These are phyloP conservation scores for Stylophora pistillata DNA, from an alignment of 64 coral and sea anemone species.

Conservation along the genomic window DNA sequence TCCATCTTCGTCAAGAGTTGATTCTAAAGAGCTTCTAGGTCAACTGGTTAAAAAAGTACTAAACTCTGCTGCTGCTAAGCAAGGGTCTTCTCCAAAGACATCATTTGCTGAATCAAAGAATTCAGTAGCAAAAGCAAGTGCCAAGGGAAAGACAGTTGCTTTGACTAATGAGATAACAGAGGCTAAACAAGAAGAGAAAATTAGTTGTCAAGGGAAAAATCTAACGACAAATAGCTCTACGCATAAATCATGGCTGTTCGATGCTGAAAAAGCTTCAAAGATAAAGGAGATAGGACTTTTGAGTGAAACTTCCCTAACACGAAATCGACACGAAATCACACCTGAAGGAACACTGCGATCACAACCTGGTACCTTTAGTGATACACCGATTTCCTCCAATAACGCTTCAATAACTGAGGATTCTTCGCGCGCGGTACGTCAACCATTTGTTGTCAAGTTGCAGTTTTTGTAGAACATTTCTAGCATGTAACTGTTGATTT, in stretches of 20 bases:
- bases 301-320: no score
- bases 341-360: not conserved
- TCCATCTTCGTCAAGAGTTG: constrained; percentile 51
- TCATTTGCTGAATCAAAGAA: constrained; percentile 36
- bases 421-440: not conserved
- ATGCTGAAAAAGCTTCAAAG: not conserved
- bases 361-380: not conserved
- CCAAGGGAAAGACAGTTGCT: not conserved
- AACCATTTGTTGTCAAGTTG: not conserved
- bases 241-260: not conserved
- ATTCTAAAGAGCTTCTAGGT: constrained; percentile 82
- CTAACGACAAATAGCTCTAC: not conserved
- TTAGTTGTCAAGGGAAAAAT: not conserved
- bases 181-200: not conserved
- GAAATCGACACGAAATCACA: not conserved
- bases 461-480: no score
- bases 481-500: no score
- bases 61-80: constrained; percentile 67
- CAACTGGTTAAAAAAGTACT: constrained; percentile 91
- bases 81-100: constrained; percentile 50
- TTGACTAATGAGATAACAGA: not conserved
- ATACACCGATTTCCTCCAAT: not conserved
- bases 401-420: not conserved
- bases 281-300: not conserved
- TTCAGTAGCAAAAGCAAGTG: not conserved